Evolutionary conservation across 2,888 invertebrate genomes (phyloP), one percentile per base, ranked within the genome.

Genomic region (Holacanthella duospinosa): DNA sequence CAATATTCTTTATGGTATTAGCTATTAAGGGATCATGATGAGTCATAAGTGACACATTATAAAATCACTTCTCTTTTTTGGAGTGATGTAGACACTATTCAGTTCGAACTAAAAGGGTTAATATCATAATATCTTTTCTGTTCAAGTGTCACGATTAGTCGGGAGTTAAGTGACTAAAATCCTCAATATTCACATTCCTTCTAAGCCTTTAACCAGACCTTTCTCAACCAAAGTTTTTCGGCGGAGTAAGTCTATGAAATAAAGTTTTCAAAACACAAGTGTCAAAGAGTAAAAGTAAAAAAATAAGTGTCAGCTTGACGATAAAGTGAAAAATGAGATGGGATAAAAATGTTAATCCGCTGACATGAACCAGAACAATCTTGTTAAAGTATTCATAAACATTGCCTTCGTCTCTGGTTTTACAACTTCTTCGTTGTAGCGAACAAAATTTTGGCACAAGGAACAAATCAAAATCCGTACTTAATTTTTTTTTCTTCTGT

Each of bases 351-450:
- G 6, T 21, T 48, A 48, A 48, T 48, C 48, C 48, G 21, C n/a
- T n/a, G n/a, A 21, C 48, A 48, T 48, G 48, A 21, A 48, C n/a
- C 4, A 48, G 48, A 48, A 21, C 48, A 48, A 48, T 48, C 48
- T 48, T 48, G 21, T 48, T 48, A 48, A 48, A 48, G 48, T 48
- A 48, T 48, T 48, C 48, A 48, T 48, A 21, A 48, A 48, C 19
- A 21, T 21, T 12, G 16, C 6, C 36, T 16, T 36, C 6, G 6
- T 36, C 16, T 36, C 16, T 36, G 36, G n/a, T n/a, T n/a, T n/a
- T n/a, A n/a, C n/a, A n/a, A 12, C 36, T 36, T 36, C 16, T 36
- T 36, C 36, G 16, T 36, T 36, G 6, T 36, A 36, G 16, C 36
- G 36, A 36, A 36, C 6, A 36, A 36, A 36, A 16, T 36, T 36